A percentile compares a stretch with the other conserved stretches of the same genome.
phyloP scores from a whole-genome alignment of 1,140 invertebrate genomes.

The Hycleus phaleratus region DNA sequence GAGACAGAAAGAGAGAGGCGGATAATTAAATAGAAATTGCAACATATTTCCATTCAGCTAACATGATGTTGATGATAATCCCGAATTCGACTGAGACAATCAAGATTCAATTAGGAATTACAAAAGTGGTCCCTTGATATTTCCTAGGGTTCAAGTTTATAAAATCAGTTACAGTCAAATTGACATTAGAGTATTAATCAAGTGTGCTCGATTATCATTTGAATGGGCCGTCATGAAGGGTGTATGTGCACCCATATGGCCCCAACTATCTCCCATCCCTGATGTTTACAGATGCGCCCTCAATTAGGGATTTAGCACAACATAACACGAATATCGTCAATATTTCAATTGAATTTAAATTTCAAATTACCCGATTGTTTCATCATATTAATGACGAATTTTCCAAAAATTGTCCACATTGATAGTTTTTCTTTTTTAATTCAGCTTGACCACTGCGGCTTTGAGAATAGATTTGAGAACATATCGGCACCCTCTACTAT shows the following conservation, averaged over 20 bases:
- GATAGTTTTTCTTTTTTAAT: slow-evolving; percentile 24
- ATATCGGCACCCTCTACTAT: slow-evolving; percentile 8
- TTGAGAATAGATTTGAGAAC: not conserved
- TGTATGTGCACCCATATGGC: slow-evolving; percentile 33
- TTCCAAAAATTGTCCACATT: too few species aligned
- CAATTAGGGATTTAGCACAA: not conserved
- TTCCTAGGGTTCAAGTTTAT: slow-evolving; percentile 24
- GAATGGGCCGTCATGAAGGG: slow-evolving; percentile 13
- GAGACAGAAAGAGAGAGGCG: not conserved
- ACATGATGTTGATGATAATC: too few species aligned
- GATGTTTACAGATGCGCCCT: slow-evolving; percentile 28
- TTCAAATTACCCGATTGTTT: too few species aligned
- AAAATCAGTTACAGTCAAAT: slow-evolving; percentile 39
- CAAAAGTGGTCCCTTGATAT: slow-evolving; percentile 17
- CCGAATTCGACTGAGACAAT: too few species aligned
- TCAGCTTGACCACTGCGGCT: slow-evolving; percentile 30
- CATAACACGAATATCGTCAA: not conserved
- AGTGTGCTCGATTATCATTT: slow-evolving; percentile 37
- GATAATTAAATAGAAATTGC: not conserved
- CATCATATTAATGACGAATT: too few species aligned
- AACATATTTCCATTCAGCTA: not conserved
- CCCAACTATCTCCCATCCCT: slow-evolving; percentile 19
- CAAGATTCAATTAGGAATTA: too few species aligned
- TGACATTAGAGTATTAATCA: slow-evolving; percentile 40
- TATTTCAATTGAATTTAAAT: not conserved